These are phyloP conservation scores for Imbricaverruca yamaguchii DNA, from an alignment of 2,888 invertebrate species.

Conservation along the genomic window DNA sequence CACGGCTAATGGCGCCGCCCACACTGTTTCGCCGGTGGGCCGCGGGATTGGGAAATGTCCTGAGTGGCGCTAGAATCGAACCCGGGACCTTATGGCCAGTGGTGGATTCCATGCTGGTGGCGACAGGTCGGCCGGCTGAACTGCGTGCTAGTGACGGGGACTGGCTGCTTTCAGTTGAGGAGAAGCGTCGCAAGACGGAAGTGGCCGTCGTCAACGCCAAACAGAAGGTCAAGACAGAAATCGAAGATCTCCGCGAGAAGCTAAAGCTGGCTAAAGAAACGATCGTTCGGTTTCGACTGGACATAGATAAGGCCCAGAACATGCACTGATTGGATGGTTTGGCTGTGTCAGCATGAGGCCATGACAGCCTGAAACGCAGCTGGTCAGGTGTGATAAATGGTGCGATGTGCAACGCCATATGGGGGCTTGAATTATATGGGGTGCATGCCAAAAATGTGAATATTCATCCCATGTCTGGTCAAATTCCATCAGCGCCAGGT, in stretches of 20 bases:
- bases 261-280: slow-evolving; percentile 77
- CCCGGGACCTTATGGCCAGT: too few relatives aligned
- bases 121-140: too few relatives aligned
- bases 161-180: slow-evolving; percentile 83
- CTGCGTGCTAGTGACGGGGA: too few relatives aligned
- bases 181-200: slow-evolving; percentile 63
- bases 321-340: not conserved
- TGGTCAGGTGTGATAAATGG: not conserved
- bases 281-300: slow-evolving; percentile 50
- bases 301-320: slow-evolving; percentile 31
- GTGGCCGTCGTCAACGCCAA: slow-evolving; percentile 28
- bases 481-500: not conserved
- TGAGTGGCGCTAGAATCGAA: too few relatives aligned
- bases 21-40: too few relatives aligned
- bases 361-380: not conserved
- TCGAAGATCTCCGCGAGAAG: slow-evolving; percentile 73
- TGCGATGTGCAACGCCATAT: not conserved
- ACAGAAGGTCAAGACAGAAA: slow-evolving; percentile 68
- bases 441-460: not conserved
- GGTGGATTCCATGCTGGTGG: too few relatives aligned
- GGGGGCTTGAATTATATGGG: not conserved
- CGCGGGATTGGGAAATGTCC: too few relatives aligned
- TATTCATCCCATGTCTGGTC: not conserved
- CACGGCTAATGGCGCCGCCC: too few relatives aligned
- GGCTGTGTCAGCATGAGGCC: not conserved